Conservation (phyloP, 2,113 vertebrate species). For the Epinephelus cyanopodus region DNA sequence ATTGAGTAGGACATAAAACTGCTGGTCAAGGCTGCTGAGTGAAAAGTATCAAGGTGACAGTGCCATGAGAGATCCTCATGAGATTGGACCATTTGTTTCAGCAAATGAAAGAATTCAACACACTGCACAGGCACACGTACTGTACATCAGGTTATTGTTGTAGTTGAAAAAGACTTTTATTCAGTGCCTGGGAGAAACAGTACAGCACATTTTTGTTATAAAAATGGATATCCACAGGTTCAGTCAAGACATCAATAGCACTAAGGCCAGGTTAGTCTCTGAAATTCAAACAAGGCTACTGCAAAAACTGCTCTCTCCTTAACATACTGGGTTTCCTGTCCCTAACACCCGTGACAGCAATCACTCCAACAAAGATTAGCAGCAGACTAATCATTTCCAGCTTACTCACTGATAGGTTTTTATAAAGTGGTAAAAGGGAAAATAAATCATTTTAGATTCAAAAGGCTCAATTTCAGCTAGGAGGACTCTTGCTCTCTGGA, state of each 20-base stretch:
- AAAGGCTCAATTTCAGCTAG: slow-evolving; percentile 29
- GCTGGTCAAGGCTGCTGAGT: slow-evolving; percentile 30
- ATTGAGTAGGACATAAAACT: slow-evolving; percentile 62
- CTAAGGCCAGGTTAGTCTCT: slow-evolving; percentile 57
- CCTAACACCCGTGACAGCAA: slow-evolving; percentile 31
- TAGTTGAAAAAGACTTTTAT: slow-evolving; percentile 82
- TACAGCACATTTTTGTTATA: slow-evolving; percentile 78
- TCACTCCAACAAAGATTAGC: slow-evolving; percentile 67
- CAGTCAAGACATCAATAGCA: slow-evolving; percentile 64
- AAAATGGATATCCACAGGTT: slow-evolving; percentile 72
- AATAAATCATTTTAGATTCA: slow-evolving; percentile 26
- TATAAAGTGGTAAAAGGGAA: slow-evolving; percentile 17
- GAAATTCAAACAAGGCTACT: slow-evolving; percentile 53
- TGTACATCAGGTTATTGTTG: slow-evolving; percentile 48
- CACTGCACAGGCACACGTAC: neutral
- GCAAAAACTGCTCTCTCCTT: slow-evolving; percentile 34
- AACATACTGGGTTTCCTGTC: slow-evolving; percentile 39
- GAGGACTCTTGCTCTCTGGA: slow-evolving; percentile 27
- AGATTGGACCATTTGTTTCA: neutral
- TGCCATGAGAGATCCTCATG: neutral
- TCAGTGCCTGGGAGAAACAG: slow-evolving; percentile 84
- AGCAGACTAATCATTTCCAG: slow-evolving; percentile 61
- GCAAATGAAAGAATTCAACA: neutral
- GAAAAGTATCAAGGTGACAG: slow-evolving; percentile 44
- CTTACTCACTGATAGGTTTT: slow-evolving; percentile 45